Evolutionary conservation across 2,888 invertebrate species (phyloP).

Genomic region (Lasioglossum malachurum): DNA sequence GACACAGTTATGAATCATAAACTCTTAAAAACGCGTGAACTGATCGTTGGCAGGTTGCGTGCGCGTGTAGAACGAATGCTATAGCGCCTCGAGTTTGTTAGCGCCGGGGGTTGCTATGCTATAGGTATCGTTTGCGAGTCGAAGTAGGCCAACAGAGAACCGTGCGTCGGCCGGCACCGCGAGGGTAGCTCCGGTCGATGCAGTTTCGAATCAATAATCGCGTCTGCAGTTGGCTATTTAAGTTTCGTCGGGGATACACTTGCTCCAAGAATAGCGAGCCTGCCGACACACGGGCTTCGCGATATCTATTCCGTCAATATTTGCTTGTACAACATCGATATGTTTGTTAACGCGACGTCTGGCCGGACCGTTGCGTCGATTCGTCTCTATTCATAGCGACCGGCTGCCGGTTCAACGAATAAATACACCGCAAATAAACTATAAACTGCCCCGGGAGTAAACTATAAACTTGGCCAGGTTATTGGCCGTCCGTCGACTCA

Average conservation of each 20-base stretch:
- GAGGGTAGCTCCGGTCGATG: conserved; percentile 68
- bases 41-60: not conserved
- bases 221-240: conserved; percentile 65
- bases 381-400: conserved; percentile 7
- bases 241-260: conserved; percentile 57
- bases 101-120: conserved; percentile 4
- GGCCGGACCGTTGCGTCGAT: not conserved
- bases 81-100: not conserved
- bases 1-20: not conserved
- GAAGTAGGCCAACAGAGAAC: conserved; percentile 74
- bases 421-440: not conserved
- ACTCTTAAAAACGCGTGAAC: not conserved
- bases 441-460: not conserved
- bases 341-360: conserved; percentile 5
- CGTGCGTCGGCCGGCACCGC: conserved; percentile 59
- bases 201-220: conserved; percentile 70
- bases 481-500: not conserved
- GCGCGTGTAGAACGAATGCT: not conserved
- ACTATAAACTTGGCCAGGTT: not conserved
- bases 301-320: conserved; percentile 15
- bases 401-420: not conserved
- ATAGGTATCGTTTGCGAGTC: conserved; percentile 55
- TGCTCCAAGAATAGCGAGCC: conserved; percentile 63
- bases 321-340: conserved; percentile 11
- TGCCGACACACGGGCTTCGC: conserved; percentile 11